Conservation (phyloP, 2,113 vertebrate genomes). For the Corythoichthys haematopterus region DNA sequence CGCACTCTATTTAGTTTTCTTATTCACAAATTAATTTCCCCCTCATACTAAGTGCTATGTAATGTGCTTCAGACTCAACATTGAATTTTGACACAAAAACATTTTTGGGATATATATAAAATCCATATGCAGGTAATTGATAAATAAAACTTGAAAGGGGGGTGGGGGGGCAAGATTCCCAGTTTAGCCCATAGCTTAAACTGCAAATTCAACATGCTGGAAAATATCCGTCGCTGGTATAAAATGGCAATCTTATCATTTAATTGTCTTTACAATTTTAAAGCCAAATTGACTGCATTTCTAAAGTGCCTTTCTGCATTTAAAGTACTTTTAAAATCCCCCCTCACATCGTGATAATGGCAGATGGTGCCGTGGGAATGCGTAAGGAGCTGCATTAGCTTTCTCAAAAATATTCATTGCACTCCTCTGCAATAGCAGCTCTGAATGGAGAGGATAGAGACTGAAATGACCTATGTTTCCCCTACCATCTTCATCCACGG, state of each 20-base stretch:
- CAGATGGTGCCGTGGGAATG: not conserved
- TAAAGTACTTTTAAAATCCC: not conserved
- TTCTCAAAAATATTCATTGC: not conserved
- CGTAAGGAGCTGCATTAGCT: not conserved
- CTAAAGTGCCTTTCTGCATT: not conserved
- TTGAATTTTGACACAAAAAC: not conserved
- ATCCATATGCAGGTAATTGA: not conserved
- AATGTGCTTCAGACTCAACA: not conserved
- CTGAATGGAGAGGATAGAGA: not conserved
- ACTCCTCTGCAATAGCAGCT: not conserved
- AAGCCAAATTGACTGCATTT: not conserved
- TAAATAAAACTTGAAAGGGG: not conserved
- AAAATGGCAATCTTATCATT: not conserved
- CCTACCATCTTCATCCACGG: constrained; percentile 95
- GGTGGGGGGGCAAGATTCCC: not conserved
- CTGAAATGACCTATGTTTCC: not conserved
- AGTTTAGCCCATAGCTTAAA: not conserved
- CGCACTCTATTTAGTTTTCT: constrained; percentile 58
- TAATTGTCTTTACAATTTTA: not conserved
- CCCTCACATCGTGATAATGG: not conserved
- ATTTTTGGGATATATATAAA: not conserved
- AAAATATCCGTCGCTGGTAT: not conserved
- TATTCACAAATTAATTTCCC: constrained; percentile 64
- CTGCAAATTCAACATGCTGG: not conserved
- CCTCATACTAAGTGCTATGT: constrained; percentile 23